A percentile compares a stretch with the other conserved stretches of the same genome.
Conservation (phyloP, 2,888 invertebrate genomes). For the Alloscopus bannaensis region DNA sequence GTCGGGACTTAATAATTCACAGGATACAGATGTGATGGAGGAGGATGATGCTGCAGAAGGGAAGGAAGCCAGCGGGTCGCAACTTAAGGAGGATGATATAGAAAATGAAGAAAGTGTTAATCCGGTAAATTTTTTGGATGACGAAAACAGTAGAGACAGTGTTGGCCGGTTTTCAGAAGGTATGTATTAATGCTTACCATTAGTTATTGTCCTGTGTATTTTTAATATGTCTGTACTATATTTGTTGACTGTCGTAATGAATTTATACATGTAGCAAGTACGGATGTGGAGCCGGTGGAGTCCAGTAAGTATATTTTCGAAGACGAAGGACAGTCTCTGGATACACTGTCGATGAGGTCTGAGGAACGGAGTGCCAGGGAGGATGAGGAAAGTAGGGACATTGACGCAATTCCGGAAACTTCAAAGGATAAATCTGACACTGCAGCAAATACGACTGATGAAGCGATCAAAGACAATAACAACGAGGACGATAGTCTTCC, state of each 20-base stretch:
- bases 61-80: neutral
- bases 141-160: conserved; percentile 27
- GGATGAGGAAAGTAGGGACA: conserved; percentile 58
- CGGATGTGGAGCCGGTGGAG: conserved; percentile 74
- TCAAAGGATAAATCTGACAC: conserved; percentile 17
- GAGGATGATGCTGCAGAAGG: neutral
- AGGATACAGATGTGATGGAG: neutral
- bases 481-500: conserved; percentile 35
- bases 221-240: too few relatives aligned
- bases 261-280: conserved; percentile 70
- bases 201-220: neutral
- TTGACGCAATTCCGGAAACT: conserved; percentile 28
- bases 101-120: neutral
- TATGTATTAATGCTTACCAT: neutral
- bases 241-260: too few relatives aligned
- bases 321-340: conserved; percentile 56
- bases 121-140: too few relatives aligned
- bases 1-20: too few relatives aligned
- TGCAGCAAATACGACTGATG: neutral
- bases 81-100: conserved; percentile 44
- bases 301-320: conserved; percentile 60
- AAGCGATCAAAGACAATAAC: conserved; percentile 37
- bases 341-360: conserved; percentile 56
- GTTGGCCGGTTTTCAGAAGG: too few relatives aligned
- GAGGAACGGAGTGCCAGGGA: conserved; percentile 47